Evolutionary conservation across 2,888 invertebrate genomes (phyloP).

Genomic region (Lypha dubia): DNA sequence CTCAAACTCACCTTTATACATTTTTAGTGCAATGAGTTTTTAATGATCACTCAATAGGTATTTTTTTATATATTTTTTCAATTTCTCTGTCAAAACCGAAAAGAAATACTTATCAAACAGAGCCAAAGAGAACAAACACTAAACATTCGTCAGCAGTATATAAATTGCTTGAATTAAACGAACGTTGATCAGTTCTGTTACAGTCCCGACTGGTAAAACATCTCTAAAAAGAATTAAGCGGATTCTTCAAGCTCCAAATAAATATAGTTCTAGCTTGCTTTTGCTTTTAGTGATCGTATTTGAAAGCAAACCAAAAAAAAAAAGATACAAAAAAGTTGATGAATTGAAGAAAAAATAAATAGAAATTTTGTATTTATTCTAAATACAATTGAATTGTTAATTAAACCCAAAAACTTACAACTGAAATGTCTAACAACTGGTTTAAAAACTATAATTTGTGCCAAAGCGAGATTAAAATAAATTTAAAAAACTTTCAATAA

Average conservation of each 20-base stretch:
- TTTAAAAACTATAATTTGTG: constrained; percentile 51
- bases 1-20: constrained; percentile 38
- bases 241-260: neutral
- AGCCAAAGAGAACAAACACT: constrained; percentile 31
- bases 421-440: constrained; percentile 73
- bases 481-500: constrained; percentile 42
- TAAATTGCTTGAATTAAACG: constrained; percentile 61
- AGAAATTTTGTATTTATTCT: constrained; percentile 31
- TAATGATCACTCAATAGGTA: constrained; percentile 32
- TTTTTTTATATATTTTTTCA: neutral
- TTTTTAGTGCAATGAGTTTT: constrained; percentile 38
- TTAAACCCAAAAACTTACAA: constrained; percentile 25
- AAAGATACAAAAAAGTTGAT: constrained; percentile 37
- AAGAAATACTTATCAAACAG: constrained; percentile 11
- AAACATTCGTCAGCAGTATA: constrained; percentile 43
- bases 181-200: constrained; percentile 69
- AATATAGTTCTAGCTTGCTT: constrained; percentile 23
- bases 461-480: constrained; percentile 53
- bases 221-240: constrained; percentile 10
- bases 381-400: constrained; percentile 49
- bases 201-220: constrained; percentile 70
- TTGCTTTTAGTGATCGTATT: constrained; percentile 29
- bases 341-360: constrained; percentile 8
- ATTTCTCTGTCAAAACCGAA: constrained; percentile 26
- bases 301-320: neutral